These are phyloP conservation scores for Catostylus mosaicus DNA, from an alignment of 30 jellyfish, hydroid and myxozoan genomes.

Conservation along the genomic window DNA sequence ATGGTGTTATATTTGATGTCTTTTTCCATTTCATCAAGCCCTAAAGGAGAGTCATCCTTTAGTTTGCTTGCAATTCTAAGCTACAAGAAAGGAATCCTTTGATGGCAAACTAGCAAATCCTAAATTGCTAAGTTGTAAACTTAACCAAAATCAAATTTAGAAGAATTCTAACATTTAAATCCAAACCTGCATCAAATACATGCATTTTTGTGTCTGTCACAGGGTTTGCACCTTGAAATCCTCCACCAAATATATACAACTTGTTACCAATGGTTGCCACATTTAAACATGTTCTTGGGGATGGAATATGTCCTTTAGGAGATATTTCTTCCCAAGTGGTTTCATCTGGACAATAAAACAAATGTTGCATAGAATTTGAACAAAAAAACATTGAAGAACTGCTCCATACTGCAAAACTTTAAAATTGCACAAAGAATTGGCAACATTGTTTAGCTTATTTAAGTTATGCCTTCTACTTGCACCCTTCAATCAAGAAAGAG, in stretches of 20 bases:
- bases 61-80: no score
- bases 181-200: constrained; percentile 65
- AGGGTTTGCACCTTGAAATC: constrained; percentile 75
- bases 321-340: constrained; percentile 11
- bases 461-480: no score
- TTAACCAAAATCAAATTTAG: no score
- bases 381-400: not conserved
- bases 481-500: no score
- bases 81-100: no score
- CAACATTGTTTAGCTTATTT: not conserved
- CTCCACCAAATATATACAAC: constrained; percentile 77
- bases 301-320: constrained; percentile 38
- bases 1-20: no score
- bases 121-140: no score
- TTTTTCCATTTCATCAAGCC: no score
- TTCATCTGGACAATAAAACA: constrained; percentile 14
- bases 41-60: no score
- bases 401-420: not conserved
- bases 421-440: not conserved
- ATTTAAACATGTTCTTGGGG: constrained; percentile 73
- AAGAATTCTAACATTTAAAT: no score
- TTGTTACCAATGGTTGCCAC: constrained; percentile 44
- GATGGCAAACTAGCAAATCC: no score
- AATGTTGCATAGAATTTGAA: not conserved
- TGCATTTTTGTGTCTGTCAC: constrained; percentile 65